A percentile compares a stretch with the other conserved stretches of the same genome.
Evolutionary conservation across 2,113 vertebrate species (phyloP).

Genomic region (mouse (Mus musculus)): DNA sequence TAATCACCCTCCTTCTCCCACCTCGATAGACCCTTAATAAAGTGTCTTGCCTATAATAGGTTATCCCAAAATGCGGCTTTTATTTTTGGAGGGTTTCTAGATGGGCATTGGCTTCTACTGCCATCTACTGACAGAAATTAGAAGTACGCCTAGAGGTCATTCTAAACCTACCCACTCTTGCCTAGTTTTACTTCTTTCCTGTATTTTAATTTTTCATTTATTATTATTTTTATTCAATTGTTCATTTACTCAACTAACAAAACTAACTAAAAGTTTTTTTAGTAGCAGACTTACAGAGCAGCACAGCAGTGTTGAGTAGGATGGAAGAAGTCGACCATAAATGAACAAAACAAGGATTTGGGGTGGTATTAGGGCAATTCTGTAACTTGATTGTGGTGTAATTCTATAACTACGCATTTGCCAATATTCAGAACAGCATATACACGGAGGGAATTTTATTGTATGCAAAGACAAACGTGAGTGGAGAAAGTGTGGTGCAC

Average conservation of each 20-base stretch:
- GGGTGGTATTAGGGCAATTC: not conserved
- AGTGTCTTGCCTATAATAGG: not conserved
- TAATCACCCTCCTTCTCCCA: not conserved
- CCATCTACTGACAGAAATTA: slow-evolving; percentile 60
- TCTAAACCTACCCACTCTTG: not conserved
- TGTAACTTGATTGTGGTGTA: not conserved
- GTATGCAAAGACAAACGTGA: not conserved
- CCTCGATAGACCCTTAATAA: not conserved
- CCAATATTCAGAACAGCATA: not conserved
- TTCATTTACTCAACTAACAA: not conserved
- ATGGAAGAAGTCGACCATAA: not conserved
- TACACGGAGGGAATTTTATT: not conserved
- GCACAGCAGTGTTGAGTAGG: not conserved
- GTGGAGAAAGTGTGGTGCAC: not conserved
- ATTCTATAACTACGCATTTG: not conserved
- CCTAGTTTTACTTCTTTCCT: not conserved
- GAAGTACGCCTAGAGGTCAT: not conserved
- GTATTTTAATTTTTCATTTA: not conserved
- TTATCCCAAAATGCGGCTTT: not conserved
- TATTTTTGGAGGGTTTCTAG: not conserved
- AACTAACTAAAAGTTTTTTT: not conserved
- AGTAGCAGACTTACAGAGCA: not conserved
- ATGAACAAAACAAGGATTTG: not conserved
- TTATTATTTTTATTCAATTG: not conserved
- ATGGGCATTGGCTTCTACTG: slow-evolving; percentile 39